A percentile compares a stretch with the other conserved stretches of the same genome.
phyloP scores from a whole-genome alignment of 2,888 invertebrate species.

The Blastobasis lacticolella region DNA sequence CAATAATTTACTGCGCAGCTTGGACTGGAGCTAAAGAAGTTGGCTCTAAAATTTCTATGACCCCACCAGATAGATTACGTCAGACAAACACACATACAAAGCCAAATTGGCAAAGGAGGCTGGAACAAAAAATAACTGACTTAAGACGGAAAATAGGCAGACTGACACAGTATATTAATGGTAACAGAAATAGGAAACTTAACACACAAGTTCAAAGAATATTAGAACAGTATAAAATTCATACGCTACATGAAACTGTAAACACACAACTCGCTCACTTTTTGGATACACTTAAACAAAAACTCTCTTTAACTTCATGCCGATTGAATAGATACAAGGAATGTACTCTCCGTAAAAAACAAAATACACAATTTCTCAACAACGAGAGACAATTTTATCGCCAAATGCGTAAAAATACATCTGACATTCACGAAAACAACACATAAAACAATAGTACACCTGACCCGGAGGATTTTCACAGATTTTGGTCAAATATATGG shows the following conservation, averaged over 20 bases:
- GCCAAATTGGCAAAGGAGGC: conserved; percentile 11
- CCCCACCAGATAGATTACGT: too few relatives aligned
- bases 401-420: background rate
- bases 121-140: conserved; percentile 7
- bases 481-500: conserved; percentile 10
- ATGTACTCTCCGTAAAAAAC: conserved; percentile 10
- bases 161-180: conserved; percentile 7
- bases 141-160: conserved; percentile 10
- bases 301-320: conserved; percentile 2
- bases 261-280: conserved; percentile 6
- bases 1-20: conserved; percentile 8
- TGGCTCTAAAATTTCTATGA: background rate
- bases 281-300: conserved; percentile 11
- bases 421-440: background rate
- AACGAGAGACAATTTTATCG: conserved; percentile 13
- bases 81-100: background rate
- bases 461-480: conserved; percentile 1
- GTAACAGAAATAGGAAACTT: conserved; percentile 5
- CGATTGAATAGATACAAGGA: conserved; percentile 5
- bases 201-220: conserved; percentile 4
- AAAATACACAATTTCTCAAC: conserved; percentile 10
- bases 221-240: conserved; percentile 7
- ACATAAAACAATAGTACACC: background rate
- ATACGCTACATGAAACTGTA: conserved; percentile 7
- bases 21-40: conserved; percentile 9